phyloP scores from a whole-genome alignment of 1,140 invertebrate species.

The Diorhabda elongata region DNA sequence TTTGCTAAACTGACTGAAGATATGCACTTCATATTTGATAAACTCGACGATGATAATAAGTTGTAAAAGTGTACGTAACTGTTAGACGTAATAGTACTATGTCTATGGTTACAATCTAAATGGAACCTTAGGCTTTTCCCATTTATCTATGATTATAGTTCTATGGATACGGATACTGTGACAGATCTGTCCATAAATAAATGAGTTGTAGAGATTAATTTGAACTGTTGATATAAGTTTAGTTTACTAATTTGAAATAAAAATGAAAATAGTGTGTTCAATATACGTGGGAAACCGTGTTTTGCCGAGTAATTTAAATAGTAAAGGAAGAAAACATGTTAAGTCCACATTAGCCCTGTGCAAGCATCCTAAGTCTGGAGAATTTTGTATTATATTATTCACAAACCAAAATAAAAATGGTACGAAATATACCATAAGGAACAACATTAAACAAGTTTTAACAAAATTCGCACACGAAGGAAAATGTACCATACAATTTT shows the following conservation, averaged over 20 bases:
- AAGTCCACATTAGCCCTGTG: conserved; percentile 63
- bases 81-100: too few relatives aligned
- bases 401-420: conserved; percentile 61
- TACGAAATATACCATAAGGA: conserved; percentile 62
- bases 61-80: too few relatives aligned
- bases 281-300: conserved; percentile 59
- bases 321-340: conserved; percentile 48
- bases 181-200: too few relatives aligned
- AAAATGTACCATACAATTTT: conserved; percentile 68
- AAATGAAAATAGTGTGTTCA: conserved; percentile 68
- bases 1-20: too few relatives aligned
- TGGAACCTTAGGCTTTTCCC: too few relatives aligned
- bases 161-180: too few relatives aligned
- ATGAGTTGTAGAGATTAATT: too few relatives aligned
- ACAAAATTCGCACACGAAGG: conserved; percentile 67
- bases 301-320: conserved; percentile 47
- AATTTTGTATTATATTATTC: conserved; percentile 62
- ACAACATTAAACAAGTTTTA: conserved; percentile 63
- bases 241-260: not conserved
- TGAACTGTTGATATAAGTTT: conserved; percentile 4
- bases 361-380: conserved; percentile 55
- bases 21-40: too few relatives aligned
- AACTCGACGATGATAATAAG: too few relatives aligned
- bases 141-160: too few relatives aligned
- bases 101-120: too few relatives aligned